Conservation (phyloP, 2,888 invertebrate species). For the Drosophila leonis region DNA sequence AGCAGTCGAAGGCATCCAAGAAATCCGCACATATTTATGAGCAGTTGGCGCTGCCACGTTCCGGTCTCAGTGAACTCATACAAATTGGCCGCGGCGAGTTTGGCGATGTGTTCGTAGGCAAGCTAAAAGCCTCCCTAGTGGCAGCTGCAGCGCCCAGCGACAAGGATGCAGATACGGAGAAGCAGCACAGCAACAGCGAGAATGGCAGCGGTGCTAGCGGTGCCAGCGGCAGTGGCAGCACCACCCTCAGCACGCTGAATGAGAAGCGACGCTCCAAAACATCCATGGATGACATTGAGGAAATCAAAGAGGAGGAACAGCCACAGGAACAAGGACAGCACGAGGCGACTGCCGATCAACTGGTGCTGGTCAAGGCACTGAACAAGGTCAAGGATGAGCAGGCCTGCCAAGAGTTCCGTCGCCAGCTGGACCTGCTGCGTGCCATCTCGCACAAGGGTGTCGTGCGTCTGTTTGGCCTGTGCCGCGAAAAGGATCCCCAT, state of each 20-base stretch:
- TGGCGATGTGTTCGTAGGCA: conserved; percentile 95
- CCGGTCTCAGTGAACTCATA: conserved; percentile 89
- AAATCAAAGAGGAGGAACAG: conserved; percentile 83
- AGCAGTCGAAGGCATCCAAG: conserved; percentile 88
- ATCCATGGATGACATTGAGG: conserved; percentile 85
- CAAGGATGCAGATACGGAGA: conserved; percentile 79
- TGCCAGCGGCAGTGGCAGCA: conserved; percentile 66
- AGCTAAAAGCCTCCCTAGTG: conserved; percentile 85
- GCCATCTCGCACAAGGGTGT: conserved; percentile 94
- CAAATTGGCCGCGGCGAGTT: conserved; percentile 94
- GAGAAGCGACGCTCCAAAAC: conserved; percentile 85
- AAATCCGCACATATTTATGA: conserved; percentile 88
- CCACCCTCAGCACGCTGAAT: conserved; percentile 73
- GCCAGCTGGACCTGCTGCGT: conserved; percentile 94
- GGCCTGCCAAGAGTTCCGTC: conserved; percentile 92
- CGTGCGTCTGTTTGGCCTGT: conserved; percentile 92
- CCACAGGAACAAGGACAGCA: conserved; percentile 39
- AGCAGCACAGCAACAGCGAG: conserved; percentile 79
- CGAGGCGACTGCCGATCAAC: conserved; percentile 60
- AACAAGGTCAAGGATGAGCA: conserved; percentile 92
- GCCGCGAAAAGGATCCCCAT: conserved; percentile 93
- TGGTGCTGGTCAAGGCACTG: conserved; percentile 91
- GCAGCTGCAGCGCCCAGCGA: conserved; percentile 38
- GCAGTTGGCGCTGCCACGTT: conserved; percentile 90
- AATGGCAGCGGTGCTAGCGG: conserved; percentile 63